A percentile compares a stretch with the other conserved stretches of the same genome.
These are phyloP conservation scores for Chloebia gouldiae DNA, from an alignment of 2,113 vertebrate species.

Conservation along the genomic window DNA sequence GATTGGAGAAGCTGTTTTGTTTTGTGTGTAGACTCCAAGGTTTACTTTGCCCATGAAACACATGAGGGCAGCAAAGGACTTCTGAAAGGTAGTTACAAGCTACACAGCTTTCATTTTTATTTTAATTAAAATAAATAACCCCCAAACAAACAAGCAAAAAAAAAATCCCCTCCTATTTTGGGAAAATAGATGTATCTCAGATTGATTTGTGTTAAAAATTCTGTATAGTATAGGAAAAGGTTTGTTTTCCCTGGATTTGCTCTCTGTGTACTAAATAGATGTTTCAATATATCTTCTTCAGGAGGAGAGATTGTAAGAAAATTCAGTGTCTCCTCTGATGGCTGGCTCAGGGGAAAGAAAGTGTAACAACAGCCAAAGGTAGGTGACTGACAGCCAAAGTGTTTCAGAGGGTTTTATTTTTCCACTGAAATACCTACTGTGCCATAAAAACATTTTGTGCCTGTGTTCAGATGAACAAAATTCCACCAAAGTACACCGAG, in stretches of 20 bases:
- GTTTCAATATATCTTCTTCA: not conserved
- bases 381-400: not conserved
- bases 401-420: not conserved
- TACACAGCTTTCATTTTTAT: not conserved
- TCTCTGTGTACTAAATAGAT: not conserved
- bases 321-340: not conserved
- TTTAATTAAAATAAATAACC: not conserved
- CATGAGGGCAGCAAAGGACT: constrained; percentile 58
- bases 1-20: not conserved
- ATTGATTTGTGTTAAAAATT: not conserved
- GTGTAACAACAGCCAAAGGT: not conserved
- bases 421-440: not conserved
- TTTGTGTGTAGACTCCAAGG: not conserved
- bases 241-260: not conserved
- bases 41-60: not conserved
- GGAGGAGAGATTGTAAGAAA: not conserved
- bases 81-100: not conserved
- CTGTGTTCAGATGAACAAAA: not conserved
- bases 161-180: not conserved
- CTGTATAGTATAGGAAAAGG: not conserved
- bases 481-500: not conserved
- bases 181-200: not conserved
- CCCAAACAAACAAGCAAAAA: not conserved
- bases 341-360: not conserved
- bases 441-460: not conserved